Evolutionary conservation across 2,888 invertebrate species (phyloP), one percentile per base, ranked within the genome.

Genomic region (Steinernema carpocapsae): DNA sequence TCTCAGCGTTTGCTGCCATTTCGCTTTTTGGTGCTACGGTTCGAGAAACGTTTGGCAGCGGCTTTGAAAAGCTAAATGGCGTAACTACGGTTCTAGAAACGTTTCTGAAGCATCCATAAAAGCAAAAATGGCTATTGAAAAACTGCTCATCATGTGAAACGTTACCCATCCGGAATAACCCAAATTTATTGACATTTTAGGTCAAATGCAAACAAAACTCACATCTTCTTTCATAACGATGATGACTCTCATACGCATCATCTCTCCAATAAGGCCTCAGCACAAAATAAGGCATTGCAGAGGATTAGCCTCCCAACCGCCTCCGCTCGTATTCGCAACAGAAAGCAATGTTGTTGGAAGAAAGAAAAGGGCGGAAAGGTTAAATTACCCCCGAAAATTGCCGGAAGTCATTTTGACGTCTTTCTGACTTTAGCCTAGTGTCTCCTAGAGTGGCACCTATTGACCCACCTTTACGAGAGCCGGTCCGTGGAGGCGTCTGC

Each of bases 381-480:
- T 12, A 43, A 56, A 56, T 56, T 56, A 43, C 43, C 43, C 56
- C n/a, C n/a, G 24, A 56, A 14, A 56, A 56, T 56, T 26, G 56
- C 56, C 56, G 56, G 56, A 56, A 56, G 56, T 43, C 48, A 73
- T 42, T 71, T 46, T 43, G 24, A 73, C 45, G 22, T 71, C 17
- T 26, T 43, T 73, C 32, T n/a, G 22, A 29, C 29, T 70, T 22
- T 73, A 3, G 12, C 14, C 45, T 72, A n/a, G n/a, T n/a, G 56
- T 14, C n/a, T 26, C 3, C 19, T n/a, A 17, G 70, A 17, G 43
- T 46, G 24, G 10, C 52, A 43, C 10, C 14, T 43, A 70, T 22
- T n/a, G n/a, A 79, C 79, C 76, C 76, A 70, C 70, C 70, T 70
- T 37, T 70, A 64, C 1, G 17, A 17, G 59, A 37, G 3, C 37